Evolutionary conservation across 2,888 invertebrate species (phyloP).

Genomic region (Chaetogeoica ovagalla): DNA sequence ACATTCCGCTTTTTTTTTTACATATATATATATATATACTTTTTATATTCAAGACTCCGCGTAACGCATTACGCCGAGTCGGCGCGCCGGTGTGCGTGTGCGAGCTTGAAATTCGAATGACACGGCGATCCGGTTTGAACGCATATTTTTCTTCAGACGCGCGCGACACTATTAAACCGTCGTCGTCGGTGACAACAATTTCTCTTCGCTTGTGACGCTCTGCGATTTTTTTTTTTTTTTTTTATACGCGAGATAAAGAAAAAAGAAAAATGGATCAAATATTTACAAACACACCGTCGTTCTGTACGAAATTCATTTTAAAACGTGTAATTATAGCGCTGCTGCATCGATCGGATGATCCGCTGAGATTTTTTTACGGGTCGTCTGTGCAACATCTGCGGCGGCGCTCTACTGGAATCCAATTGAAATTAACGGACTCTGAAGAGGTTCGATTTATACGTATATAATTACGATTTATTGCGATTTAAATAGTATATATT

Average conservation of each 20-base stretch:
- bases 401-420: neutral
- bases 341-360: neutral
- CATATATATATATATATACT: no score
- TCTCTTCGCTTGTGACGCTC: conserved; percentile 29
- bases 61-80: no score
- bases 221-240: conserved; percentile 5
- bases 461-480: neutral
- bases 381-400: neutral
- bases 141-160: conserved; percentile 28
- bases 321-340: neutral
- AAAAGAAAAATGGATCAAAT: conserved; percentile 25
- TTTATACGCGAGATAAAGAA: neutral
- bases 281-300: neutral
- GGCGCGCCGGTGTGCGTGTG: no score
- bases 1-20: conserved; percentile 12
- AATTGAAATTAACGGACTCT: neutral
- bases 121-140: conserved; percentile 49
- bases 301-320: neutral
- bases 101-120: conserved; percentile 20
- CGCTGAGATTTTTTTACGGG: neutral
- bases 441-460: conserved; percentile 6
- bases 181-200: conserved; percentile 43
- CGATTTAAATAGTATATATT: neutral
- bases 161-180: conserved; percentile 32
- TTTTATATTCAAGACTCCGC: conserved; percentile 42